phyloP scores from a whole-genome alignment of 2,797 vertebrate species.

The Limnodromus scolopaceus region DNA sequence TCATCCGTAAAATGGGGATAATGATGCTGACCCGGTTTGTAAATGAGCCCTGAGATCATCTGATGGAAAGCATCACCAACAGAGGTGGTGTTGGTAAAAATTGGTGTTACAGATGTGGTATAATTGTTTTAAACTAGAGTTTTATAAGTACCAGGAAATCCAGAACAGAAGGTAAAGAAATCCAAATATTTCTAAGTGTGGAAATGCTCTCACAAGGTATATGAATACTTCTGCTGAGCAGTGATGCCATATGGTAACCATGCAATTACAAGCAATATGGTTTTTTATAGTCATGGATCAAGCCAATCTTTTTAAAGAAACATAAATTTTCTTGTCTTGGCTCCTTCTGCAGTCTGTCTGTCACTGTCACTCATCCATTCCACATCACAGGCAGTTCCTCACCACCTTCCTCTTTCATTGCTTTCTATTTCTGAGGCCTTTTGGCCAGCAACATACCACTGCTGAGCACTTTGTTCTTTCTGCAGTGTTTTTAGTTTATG shows the following conservation, averaged over 20 bases:
- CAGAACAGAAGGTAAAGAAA: not conserved
- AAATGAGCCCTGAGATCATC: constrained; percentile 37
- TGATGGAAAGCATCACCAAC: not conserved
- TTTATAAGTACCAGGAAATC: not conserved
- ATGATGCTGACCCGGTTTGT: constrained; percentile 48
- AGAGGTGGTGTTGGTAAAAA: not conserved
- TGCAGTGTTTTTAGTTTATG: not conserved
- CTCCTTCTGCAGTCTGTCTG: not conserved
- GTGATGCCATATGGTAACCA: not conserved
- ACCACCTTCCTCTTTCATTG: not conserved
- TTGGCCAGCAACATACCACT: not conserved
- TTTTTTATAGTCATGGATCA: not conserved
- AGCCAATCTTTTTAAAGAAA: not conserved
- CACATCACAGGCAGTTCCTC: not conserved
- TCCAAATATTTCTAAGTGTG: not conserved
- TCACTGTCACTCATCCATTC: not conserved
- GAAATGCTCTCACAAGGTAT: not conserved
- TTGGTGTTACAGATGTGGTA: not conserved
- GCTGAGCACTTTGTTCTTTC: not conserved
- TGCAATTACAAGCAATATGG: not conserved
- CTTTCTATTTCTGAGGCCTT: not conserved
- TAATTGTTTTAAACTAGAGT: not conserved
- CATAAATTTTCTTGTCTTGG: not conserved
- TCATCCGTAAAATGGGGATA: constrained; percentile 53
- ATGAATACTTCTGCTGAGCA: not conserved